phyloP scores from a whole-genome alignment of 2,797 vertebrate species.

The Enteromius afrohamiltoni region DNA sequence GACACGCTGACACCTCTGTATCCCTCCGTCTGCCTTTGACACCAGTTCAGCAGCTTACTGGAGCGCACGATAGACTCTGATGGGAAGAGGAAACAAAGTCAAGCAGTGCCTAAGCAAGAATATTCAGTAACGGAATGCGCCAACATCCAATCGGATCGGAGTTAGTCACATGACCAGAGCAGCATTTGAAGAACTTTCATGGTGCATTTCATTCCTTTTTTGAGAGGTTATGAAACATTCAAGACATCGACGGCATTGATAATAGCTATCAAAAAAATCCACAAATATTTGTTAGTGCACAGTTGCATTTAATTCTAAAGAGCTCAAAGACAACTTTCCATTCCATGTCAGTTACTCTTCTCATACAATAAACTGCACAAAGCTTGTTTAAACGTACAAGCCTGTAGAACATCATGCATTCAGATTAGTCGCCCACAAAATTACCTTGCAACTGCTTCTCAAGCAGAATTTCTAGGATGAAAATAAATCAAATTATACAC shows the following conservation, averaged over 20 bases:
- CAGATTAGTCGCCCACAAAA: conserved; percentile 52
- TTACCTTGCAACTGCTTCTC: conserved; percentile 82
- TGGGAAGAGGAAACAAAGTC: neutral
- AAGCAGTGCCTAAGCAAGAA: conserved; percentile 2
- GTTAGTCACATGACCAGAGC: conserved; percentile 40
- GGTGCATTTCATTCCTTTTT: conserved; percentile 39
- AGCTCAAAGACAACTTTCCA: conserved; percentile 31
- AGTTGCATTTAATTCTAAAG: conserved; percentile 29
- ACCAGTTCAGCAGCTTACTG: conserved; percentile 95
- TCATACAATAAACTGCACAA: conserved; percentile 57
- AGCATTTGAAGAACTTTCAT: conserved; percentile 1
- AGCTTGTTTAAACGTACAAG: conserved; percentile 44
- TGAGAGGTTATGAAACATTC: conserved; percentile 21
- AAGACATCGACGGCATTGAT: neutral
- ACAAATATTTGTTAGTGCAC: conserved; percentile 48
- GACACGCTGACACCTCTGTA: conserved; percentile 89
- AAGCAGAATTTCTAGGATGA: conserved; percentile 76
- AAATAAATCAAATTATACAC: conserved; percentile 71
- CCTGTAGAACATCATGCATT: conserved; percentile 66
- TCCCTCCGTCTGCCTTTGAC: conserved; percentile 96
- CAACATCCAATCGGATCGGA: neutral
- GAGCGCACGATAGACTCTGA: conserved; percentile 94
- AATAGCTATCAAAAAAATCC: conserved; percentile 24
- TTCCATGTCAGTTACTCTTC: conserved; percentile 43
- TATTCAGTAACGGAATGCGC: neutral